These are phyloP conservation scores for Alentia gelatinosa DNA, from an alignment of 2,888 invertebrate species.

Conservation along the genomic window DNA sequence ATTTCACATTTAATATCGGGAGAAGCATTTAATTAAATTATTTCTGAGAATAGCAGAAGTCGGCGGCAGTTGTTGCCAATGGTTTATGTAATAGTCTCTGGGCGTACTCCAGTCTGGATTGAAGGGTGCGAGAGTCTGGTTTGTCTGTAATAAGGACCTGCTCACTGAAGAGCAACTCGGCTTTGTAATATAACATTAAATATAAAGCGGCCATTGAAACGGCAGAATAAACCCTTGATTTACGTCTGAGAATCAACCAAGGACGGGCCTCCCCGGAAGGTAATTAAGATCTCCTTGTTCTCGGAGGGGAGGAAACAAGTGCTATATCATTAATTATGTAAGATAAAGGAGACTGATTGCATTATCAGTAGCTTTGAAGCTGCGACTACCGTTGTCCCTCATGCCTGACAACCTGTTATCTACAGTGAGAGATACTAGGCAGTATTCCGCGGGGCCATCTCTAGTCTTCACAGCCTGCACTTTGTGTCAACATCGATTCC, in stretches of 20 bases:
- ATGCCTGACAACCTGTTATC: neutral
- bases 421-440: conserved; percentile 4
- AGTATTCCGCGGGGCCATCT: neutral
- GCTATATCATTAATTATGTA: neutral
- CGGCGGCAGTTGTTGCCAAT: neutral
- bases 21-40: neutral
- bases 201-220: neutral
- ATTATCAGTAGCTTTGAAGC: neutral
- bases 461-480: neutral
- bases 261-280: neutral
- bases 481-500: conserved; percentile 23
- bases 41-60: neutral
- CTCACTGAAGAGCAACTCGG: neutral
- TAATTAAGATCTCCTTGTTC: neutral
- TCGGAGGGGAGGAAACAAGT: neutral
- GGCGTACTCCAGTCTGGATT: neutral
- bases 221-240: neutral
- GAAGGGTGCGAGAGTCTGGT: neutral
- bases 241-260: neutral
- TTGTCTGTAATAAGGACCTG: neutral
- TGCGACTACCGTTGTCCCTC: neutral
- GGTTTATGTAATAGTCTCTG: neutral
- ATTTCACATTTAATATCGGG: neutral
- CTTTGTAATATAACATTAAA: conserved; percentile 1
- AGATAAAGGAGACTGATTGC: neutral